A percentile compares a stretch with the other conserved stretches of the same genome.
These are phyloP conservation scores for Byasa hedistus DNA, from an alignment of 2,888 invertebrate genomes.

Conservation along the genomic window DNA sequence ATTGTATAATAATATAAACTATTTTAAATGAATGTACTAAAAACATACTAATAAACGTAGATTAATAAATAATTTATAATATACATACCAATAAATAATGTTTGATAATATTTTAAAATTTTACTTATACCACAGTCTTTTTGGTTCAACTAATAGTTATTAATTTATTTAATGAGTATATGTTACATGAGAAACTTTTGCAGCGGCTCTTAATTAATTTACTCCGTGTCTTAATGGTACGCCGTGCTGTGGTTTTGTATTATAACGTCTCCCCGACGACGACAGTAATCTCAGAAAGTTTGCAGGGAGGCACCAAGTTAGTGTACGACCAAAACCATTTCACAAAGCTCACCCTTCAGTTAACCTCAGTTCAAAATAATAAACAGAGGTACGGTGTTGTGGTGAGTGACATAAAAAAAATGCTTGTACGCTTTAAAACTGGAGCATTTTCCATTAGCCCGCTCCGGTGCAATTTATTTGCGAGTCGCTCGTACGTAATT, in stretches of 20 bases:
- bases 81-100: no score
- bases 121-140: no score
- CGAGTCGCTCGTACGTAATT: conserved; percentile 11
- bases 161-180: neutral
- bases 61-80: no score
- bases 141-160: neutral
- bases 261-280: conserved; percentile 14
- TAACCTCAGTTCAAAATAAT: conserved; percentile 21
- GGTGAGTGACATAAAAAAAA: conserved; percentile 4
- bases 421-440: conserved; percentile 19
- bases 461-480: conserved; percentile 15
- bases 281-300: conserved; percentile 24
- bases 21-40: no score
- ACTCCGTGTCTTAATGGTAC: conserved; percentile 17
- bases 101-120: no score
- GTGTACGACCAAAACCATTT: conserved; percentile 20
- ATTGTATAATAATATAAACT: no score
- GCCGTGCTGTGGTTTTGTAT: conserved; percentile 21
- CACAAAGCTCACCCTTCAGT: conserved; percentile 18
- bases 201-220: conserved; percentile 18
- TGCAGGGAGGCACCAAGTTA: conserved; percentile 4
- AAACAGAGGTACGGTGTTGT: conserved; percentile 12
- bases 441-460: conserved; percentile 21
- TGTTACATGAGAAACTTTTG: conserved; percentile 1
- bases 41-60: no score